Percentiles rank a stretch among this genome's conserved stretches.
Evolutionary conservation across 2,888 invertebrate species (phyloP).

Genomic region (Seira sanloemensis): DNA sequence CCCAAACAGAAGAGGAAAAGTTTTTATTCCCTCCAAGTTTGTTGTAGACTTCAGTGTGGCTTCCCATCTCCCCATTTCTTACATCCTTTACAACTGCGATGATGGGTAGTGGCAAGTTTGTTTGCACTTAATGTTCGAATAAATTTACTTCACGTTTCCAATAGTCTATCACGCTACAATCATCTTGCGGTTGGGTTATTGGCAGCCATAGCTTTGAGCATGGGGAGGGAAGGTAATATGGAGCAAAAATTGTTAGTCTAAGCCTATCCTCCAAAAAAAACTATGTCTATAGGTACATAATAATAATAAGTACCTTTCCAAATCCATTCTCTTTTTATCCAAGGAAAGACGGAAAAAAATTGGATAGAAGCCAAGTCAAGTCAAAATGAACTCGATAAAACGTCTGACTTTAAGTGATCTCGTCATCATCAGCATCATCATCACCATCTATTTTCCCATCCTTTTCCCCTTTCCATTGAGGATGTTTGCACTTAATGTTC

Average conservation of each 20-base stretch:
- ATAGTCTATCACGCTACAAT: slow-evolving; percentile 3
- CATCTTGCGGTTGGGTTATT: background rate
- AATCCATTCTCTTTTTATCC: background rate
- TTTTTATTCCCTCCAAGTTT: no score
- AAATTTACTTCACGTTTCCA: background rate
- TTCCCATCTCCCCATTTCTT: no score
- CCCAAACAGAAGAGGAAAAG: no score
- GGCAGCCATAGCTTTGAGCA: slow-evolving; percentile 8
- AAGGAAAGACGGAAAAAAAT: background rate
- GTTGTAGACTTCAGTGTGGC: no score
- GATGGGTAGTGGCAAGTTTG: no score
- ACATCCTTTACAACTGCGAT: no score
- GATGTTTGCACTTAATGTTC: background rate
- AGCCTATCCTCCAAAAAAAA: no score
- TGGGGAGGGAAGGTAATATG: no score
- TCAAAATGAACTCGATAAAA: slow-evolving; percentile 57
- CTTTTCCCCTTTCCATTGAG: slow-evolving; percentile 28
- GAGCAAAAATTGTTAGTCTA: no score
- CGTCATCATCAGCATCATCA: slow-evolving; percentile 51
- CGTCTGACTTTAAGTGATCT: slow-evolving; percentile 59
- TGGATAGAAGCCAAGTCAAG: slow-evolving; percentile 58
- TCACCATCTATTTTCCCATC: slow-evolving; percentile 18
- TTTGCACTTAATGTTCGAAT: background rate
- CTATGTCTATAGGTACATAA: background rate
- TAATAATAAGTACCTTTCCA: no score